Base-by-base conservation (phyloP, 2,113 vertebrate genomes). In the Rhinolophus ferrumequinum region DNA sequence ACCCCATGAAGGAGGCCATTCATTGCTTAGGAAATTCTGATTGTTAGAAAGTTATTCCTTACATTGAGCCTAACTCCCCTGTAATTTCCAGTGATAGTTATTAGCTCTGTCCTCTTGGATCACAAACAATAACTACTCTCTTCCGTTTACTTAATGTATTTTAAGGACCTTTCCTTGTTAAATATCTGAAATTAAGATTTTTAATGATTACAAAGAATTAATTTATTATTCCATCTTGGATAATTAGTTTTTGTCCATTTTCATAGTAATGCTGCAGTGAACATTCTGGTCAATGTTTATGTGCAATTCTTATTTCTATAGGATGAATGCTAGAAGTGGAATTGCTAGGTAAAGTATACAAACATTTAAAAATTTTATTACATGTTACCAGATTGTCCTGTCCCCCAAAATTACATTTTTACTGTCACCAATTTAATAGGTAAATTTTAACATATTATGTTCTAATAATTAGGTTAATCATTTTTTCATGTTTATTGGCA, bases 341-440 rank as follows among this genome's bases (percentile, higher is more conserved):
- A 87, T 94, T 97, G 75, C 84, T 97, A 62, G 84, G 93, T 95
- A 96, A 95, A 96, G 86, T 94, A 94, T 94, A 80, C 95, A 93
- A 94, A 95, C 41, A 93, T 93, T 96, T 95, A 95, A 95, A 95
- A 89, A 19, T 77, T 91, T 79, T 73, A 19, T 93, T 95, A 90
- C 33, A 72, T 91, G 82, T 96, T 97, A 76, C 73, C 89, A 96
- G 77, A 89, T 94, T 92, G 70, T 95, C 76, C 70, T 93, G 70
- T 80, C 44, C 56, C 44, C 10, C 0, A 28, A 90, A 88, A 88
- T 72, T 92, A n/a, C 88, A 88, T 72, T 96, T 92, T 96, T 76
- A 76, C 47, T 94, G 77, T 83, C 56, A 94, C 58, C 69, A 79
- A 87, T 89, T 92, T 90, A 44, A 67, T 90, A 84, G 84, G 64